These are phyloP conservation scores for Mythimna lalbum DNA, from an alignment of 2,888 invertebrate species.

Conservation along the genomic window DNA sequence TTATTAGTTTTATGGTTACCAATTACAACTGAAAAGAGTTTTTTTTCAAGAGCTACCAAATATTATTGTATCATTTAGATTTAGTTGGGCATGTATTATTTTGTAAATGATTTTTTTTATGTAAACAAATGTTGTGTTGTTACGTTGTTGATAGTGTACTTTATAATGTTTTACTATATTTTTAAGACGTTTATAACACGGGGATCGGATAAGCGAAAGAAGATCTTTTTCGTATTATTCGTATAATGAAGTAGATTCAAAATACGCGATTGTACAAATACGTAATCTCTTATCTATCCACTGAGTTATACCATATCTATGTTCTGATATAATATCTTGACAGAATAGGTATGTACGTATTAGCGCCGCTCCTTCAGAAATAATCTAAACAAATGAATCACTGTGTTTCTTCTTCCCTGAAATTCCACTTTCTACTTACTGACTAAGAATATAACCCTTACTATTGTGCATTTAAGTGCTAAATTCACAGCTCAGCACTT, in stretches of 20 bases:
- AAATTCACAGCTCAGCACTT: not conserved
- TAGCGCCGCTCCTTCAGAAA: not conserved
- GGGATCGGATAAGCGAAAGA: not conserved
- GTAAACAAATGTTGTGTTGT: conserved; percentile 37
- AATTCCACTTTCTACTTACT: not conserved
- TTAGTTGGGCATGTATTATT: conserved; percentile 38
- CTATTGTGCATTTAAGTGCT: not conserved
- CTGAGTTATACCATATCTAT: conserved; percentile 22
- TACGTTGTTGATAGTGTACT: conserved; percentile 39
- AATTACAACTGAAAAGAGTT: conserved; percentile 51
- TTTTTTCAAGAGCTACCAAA: conserved; percentile 65
- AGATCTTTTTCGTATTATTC: not conserved
- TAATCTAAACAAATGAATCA: not conserved
- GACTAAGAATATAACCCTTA: not conserved
- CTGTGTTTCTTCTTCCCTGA: not conserved
- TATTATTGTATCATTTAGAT: conserved; percentile 62
- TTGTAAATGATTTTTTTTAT: conserved; percentile 31
- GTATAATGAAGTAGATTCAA: not conserved
- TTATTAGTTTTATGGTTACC: conserved; percentile 59
- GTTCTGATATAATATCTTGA: conserved; percentile 22
- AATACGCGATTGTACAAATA: not conserved
- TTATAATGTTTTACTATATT: conserved; percentile 12
- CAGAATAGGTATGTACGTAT: conserved; percentile 26
- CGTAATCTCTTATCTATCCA: conserved; percentile 4
- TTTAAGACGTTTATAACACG: conserved; percentile 18